These are phyloP conservation scores for Rapana venosa DNA, from an alignment of 2,888 invertebrate species.

Conservation along the genomic window DNA sequence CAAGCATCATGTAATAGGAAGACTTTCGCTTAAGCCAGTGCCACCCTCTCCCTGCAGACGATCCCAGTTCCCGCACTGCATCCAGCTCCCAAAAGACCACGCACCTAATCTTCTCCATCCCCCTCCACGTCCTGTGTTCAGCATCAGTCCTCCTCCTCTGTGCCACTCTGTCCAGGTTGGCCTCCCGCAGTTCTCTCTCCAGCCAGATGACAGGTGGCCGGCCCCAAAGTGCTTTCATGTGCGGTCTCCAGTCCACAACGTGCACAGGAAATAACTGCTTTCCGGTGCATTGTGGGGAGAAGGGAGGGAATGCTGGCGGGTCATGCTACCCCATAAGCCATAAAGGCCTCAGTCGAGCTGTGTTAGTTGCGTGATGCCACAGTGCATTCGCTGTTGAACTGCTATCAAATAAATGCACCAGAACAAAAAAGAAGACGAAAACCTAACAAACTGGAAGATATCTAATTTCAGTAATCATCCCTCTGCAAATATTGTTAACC, in stretches of 20 bases:
- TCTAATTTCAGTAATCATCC: slow-evolving; percentile 3
- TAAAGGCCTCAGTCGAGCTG: neutral
- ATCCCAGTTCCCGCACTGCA: no score
- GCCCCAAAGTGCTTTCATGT: neutral
- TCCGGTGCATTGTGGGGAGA: slow-evolving; percentile 12
- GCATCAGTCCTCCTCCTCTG: no score
- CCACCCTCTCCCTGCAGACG: no score
- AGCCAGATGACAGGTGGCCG: neutral
- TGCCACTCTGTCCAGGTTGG: no score
- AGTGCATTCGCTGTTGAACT: neutral
- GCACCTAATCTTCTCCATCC: no score
- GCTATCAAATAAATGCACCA: no score
- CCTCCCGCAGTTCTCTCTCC: neutral
- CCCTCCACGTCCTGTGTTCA: no score
- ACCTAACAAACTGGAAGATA: neutral
- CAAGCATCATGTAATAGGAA: no score
- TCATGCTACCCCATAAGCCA: neutral
- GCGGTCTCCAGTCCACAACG: neutral
- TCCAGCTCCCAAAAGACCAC: no score
- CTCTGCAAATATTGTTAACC: neutral
- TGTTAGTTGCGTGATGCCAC: neutral
- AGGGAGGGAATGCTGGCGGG: neutral
- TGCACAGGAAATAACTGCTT: slow-evolving; percentile 3
- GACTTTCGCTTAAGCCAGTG: no score
- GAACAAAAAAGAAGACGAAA: neutral